phyloP scores from a whole-genome alignment of 92 coral and sea anemone species.

The Desmophyllum pertusum region DNA sequence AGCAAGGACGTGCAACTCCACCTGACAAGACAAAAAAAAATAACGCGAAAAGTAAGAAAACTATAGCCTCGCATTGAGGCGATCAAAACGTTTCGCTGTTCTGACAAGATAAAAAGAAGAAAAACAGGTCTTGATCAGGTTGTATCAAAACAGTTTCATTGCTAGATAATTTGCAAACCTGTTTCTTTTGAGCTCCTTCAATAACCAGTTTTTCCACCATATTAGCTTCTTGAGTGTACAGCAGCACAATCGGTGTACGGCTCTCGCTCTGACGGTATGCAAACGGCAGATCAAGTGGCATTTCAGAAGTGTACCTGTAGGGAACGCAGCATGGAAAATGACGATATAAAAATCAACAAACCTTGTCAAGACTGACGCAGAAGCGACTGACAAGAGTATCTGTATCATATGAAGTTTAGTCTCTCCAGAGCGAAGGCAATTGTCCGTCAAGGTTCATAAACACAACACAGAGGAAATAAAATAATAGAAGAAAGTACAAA shows the following conservation, averaged over 20 bases:
- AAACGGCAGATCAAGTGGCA: constrained; percentile 88
- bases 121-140: neutral
- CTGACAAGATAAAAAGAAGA: neutral
- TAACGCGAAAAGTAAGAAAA: neutral
- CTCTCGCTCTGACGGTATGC: constrained; percentile 97
- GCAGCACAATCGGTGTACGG: constrained; percentile 88
- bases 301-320: constrained; percentile 83
- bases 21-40: constrained; percentile 44
- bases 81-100: neutral
- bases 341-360: neutral
- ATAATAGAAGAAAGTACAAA: neutral
- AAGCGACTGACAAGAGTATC: neutral
- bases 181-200: constrained; percentile 88
- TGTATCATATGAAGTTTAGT: neutral
- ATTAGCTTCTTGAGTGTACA: constrained; percentile 89
- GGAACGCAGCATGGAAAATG: neutral
- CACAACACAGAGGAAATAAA: neutral
- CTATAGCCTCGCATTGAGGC: neutral
- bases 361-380: neutral
- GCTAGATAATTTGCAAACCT: constrained; percentile 54
- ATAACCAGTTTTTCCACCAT: constrained; percentile 87
- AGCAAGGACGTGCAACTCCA: constrained; percentile 85
- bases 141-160: neutral
- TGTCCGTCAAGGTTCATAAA: neutral
- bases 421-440: neutral